Evolutionary conservation across 2,888 invertebrate species (phyloP).

Genomic region (Polyommatus icarus): DNA sequence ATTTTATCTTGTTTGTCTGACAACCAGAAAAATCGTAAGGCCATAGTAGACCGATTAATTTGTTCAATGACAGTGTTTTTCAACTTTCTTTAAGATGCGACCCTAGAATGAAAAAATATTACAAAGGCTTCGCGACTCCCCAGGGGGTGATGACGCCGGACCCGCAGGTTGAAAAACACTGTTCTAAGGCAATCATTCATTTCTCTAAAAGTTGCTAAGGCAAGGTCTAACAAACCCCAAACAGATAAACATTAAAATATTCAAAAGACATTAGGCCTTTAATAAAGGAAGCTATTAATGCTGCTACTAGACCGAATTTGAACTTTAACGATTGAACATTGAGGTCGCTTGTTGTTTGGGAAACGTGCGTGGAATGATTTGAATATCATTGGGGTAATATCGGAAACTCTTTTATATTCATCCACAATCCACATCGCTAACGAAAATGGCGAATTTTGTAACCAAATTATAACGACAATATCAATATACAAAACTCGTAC

Average conservation of each 20-base stretch:
- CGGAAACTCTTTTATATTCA: slow-evolving; percentile 22
- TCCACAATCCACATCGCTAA: not conserved
- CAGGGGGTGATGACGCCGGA: too few relatives aligned
- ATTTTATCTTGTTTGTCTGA: too few relatives aligned
- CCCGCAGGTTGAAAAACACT: too few relatives aligned
- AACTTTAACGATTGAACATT: not conserved
- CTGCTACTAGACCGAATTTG: not conserved
- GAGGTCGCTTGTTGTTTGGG: not conserved
- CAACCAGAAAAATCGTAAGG: too few relatives aligned
- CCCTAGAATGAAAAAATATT: too few relatives aligned
- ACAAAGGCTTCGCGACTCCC: too few relatives aligned
- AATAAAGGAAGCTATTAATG: slow-evolving; percentile 16
- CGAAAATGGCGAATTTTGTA: not conserved
- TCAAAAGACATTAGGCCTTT: slow-evolving; percentile 16
- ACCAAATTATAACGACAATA: not conserved
- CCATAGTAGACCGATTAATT: too few relatives aligned
- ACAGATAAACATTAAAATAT: slow-evolving; percentile 17
- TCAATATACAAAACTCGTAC: too few relatives aligned
- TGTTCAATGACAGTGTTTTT: too few relatives aligned
- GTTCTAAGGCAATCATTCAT: too few relatives aligned
- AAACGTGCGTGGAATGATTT: slow-evolving; percentile 13
- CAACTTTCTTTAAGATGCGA: too few relatives aligned
- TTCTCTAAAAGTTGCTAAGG: not conserved
- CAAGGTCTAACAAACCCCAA: not conserved
- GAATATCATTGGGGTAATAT: slow-evolving; percentile 12